Conservation (phyloP, 2,888 invertebrate genomes). For the Cantharis nigra region DNA sequence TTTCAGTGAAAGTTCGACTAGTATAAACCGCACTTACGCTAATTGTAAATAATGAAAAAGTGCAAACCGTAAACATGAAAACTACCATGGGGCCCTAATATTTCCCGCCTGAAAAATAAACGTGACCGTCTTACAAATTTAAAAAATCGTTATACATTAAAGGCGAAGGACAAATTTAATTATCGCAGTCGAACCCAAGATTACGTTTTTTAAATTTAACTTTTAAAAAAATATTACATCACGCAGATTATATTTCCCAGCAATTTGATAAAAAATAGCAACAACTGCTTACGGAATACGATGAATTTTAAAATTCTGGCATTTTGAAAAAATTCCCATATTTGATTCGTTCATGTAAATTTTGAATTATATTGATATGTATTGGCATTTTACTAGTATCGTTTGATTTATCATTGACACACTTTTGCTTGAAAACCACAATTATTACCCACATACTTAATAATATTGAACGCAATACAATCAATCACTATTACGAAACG, state of each 20-base stretch:
- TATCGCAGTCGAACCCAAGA: not conserved
- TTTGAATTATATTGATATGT: not conserved
- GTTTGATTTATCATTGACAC: conserved; percentile 4
- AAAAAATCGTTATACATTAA: not conserved
- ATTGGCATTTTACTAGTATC: not conserved
- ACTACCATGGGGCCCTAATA: not conserved
- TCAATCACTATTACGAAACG: not conserved
- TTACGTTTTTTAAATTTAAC: not conserved
- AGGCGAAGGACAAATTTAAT: not conserved
- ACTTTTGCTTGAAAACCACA: conserved; percentile 3
- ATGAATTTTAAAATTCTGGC: too few species aligned
- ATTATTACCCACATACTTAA: not conserved
- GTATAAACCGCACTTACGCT: not conserved
- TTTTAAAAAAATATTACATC: not conserved
- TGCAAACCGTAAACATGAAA: not conserved
- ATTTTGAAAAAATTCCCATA: not conserved
- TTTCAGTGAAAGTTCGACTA: not conserved
- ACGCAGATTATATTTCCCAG: not conserved
- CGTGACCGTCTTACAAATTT: not conserved
- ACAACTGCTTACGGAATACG: not conserved
- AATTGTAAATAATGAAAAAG: not conserved
- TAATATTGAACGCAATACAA: not conserved
- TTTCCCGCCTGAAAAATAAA: not conserved
- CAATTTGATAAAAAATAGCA: not conserved
- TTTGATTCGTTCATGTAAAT: not conserved